These are phyloP conservation scores for Lutjanus argentimaculatus DNA, from an alignment of 2,797 vertebrate genomes.

Conservation along the genomic window DNA sequence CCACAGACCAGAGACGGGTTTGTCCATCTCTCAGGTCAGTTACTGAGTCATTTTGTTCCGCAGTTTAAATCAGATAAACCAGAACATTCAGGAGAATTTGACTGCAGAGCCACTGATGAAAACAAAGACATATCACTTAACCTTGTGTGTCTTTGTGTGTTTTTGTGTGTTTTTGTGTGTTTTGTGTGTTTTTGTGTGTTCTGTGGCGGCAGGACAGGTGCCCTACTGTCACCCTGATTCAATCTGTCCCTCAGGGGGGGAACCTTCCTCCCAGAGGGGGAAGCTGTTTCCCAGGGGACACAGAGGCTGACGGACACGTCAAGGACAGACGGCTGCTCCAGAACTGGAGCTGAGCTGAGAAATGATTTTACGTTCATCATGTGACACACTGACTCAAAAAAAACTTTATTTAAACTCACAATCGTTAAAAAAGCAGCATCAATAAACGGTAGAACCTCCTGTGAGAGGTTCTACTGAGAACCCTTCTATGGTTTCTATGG, in stretches of 20 bases:
- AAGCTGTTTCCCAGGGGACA: slow-evolving; percentile 55
- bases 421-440: too few relatives aligned
- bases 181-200: slow-evolving; percentile 5
- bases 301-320: slow-evolving; percentile 36
- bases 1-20: background rate
- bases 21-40: too few relatives aligned
- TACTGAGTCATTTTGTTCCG: too few relatives aligned
- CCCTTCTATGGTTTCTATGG: too few relatives aligned
- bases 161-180: too few relatives aligned
- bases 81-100: background rate
- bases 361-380: too few relatives aligned
- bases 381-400: too few relatives aligned
- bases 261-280: slow-evolving; percentile 38
- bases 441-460: too few relatives aligned
- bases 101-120: background rate
- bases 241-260: slow-evolving; percentile 51
- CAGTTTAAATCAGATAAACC: too few relatives aligned
- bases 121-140: slow-evolving; percentile 20
- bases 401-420: too few relatives aligned
- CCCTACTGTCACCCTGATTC: slow-evolving; percentile 69
- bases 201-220: slow-evolving; percentile 39
- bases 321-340: slow-evolving; percentile 25
- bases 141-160: slow-evolving; percentile 33
- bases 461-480: too few relatives aligned
- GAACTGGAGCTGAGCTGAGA: too few relatives aligned